Evolutionary conservation across 2,113 vertebrate genomes (phyloP).

Genomic region (Pteruthius melanotis): DNA sequence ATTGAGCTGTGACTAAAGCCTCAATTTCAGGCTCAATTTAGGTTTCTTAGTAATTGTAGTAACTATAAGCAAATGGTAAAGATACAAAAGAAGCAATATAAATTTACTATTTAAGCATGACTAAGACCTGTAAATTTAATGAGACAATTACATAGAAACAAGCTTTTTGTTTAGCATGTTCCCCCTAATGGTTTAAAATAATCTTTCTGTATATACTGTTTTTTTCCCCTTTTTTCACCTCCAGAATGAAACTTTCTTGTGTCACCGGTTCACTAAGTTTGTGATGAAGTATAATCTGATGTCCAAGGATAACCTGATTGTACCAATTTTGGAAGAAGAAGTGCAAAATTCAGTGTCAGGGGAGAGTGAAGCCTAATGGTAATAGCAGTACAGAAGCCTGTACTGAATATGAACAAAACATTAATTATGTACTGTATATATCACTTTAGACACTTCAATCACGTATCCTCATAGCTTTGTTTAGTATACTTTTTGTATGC

Average conservation of each 20-base stretch:
- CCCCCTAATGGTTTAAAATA: neutral
- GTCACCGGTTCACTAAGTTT: conserved; percentile 98
- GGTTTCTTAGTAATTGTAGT: neutral
- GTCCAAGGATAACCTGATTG: conserved; percentile 99
- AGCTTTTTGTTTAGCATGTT: neutral
- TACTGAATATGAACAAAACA: conserved; percentile 61
- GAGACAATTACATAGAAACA: neutral
- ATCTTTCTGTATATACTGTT: neutral
- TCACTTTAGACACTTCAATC: conserved; percentile 80
- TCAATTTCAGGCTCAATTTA: neutral
- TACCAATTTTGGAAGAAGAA: conserved; percentile 98
- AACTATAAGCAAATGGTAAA: neutral
- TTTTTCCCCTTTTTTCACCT: conserved; percentile 20
- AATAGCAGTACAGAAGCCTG: conserved; percentile 46
- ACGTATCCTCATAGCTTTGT: conserved; percentile 75
- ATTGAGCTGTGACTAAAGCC: neutral
- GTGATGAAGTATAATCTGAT: conserved; percentile 99
- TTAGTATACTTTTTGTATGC: conserved; percentile 79
- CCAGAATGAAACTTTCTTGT: conserved; percentile 97
- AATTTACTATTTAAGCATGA: neutral
- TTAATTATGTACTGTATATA: conserved; percentile 78
- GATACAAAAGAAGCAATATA: neutral
- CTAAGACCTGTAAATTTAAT: neutral
- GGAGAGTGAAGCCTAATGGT: conserved; percentile 91
- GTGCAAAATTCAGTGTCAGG: conserved; percentile 92